phyloP scores from a whole-genome alignment of 2,797 vertebrate species.

The Schizothorax lantsangensis region DNA sequence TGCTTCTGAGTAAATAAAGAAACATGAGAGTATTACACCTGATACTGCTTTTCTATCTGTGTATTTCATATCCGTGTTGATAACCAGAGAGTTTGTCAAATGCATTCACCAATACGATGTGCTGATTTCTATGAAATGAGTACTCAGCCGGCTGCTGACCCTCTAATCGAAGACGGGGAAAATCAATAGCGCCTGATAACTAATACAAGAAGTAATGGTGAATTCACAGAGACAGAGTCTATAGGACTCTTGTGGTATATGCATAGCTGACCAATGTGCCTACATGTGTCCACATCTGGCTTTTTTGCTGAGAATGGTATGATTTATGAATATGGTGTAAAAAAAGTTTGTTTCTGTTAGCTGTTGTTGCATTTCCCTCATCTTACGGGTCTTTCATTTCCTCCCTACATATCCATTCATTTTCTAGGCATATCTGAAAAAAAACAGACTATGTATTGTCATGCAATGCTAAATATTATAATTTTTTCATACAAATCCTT shows the following conservation, averaged over 20 bases:
- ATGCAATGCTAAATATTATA: neutral
- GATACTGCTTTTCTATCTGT: constrained; percentile 45
- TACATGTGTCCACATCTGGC: constrained; percentile 42
- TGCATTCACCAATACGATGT: constrained; percentile 59
- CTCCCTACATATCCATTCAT: neutral
- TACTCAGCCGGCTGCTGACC: constrained; percentile 66
- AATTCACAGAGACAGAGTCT: constrained; percentile 70
- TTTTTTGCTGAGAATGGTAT: constrained; percentile 16
- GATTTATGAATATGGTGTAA: constrained; percentile 8
- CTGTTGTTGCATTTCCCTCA: neutral
- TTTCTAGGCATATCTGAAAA: neutral
- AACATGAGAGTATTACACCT: constrained; percentile 36
- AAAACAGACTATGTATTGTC: neutral
- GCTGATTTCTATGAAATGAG: constrained; percentile 69
- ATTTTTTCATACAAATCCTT: neutral
- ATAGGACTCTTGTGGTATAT: constrained; percentile 57
- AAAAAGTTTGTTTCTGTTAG: constrained; percentile 16
- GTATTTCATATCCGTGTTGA: constrained; percentile 64
- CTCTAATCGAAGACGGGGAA: constrained; percentile 68
- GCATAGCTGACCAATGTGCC: constrained; percentile 61
- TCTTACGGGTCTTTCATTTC: neutral
- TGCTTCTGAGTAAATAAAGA: constrained; percentile 24
- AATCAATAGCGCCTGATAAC: constrained; percentile 79
- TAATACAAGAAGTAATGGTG: constrained; percentile 76
- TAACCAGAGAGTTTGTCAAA: constrained; percentile 29